Percentiles rank a stretch among this genome's conserved stretches.
Evolutionary conservation across 2,797 vertebrate species (phyloP).

Genomic region (Sebastes hopkinsi): DNA sequence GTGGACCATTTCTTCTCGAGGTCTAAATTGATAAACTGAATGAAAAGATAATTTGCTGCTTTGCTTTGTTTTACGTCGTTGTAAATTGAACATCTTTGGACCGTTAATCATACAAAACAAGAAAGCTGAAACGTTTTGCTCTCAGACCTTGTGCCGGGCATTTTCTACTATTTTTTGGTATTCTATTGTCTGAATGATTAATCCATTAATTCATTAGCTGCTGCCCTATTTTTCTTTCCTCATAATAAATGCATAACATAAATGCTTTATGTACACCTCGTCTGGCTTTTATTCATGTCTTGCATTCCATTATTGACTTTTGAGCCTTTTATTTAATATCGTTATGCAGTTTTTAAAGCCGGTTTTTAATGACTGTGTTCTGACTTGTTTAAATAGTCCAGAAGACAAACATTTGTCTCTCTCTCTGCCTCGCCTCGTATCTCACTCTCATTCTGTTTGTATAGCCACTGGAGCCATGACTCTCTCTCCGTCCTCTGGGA

Average conservation of each 20-base stretch:
- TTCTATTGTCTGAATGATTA: background rate
- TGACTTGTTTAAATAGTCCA: background rate
- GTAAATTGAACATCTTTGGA: background rate
- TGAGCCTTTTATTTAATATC: background rate
- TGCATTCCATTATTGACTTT: background rate
- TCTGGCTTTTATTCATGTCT: background rate
- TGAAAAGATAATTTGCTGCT: background rate
- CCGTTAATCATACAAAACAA: background rate
- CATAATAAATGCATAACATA: background rate
- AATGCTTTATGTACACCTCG: background rate
- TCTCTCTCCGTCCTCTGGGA: conserved; percentile 15
- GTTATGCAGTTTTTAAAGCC: background rate
- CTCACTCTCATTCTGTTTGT: conserved; percentile 8
- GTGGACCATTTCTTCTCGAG: background rate
- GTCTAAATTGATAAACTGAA: background rate
- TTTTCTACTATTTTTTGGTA: background rate
- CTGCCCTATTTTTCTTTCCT: background rate
- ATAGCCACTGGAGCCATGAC: conserved; percentile 24
- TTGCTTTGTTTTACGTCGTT: background rate
- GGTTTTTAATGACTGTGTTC: background rate
- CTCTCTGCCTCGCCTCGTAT: background rate
- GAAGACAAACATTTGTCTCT: background rate
- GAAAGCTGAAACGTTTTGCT: background rate
- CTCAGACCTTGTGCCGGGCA: background rate
- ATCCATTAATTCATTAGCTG: background rate